Evolutionary conservation across 2,113 vertebrate species (phyloP).

Genomic region (Corythoichthys haematopterus): DNA sequence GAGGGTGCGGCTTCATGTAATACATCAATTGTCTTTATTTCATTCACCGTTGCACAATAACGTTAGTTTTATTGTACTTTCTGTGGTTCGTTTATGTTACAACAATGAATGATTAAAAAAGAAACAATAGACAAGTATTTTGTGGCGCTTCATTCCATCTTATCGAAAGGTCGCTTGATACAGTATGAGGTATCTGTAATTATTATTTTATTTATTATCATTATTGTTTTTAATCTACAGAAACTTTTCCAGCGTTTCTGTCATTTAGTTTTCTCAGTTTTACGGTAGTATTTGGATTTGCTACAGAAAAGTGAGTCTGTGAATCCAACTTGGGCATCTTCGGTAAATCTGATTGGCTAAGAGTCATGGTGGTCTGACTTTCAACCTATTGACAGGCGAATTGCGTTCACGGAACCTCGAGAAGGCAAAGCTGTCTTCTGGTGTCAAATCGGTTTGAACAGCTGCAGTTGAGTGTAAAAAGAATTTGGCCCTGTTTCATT

Average conservation of each 20-base stretch:
- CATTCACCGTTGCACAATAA: neutral
- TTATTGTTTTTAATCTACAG: neutral
- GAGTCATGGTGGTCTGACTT: constrained; percentile 69
- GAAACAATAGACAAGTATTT: neutral
- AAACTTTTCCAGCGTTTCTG: neutral
- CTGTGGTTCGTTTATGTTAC: neutral
- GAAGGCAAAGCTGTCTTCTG: constrained; percentile 61
- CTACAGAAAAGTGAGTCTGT: neutral
- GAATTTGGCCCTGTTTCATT: constrained; percentile 1
- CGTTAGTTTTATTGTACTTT: neutral
- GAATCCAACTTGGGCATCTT: constrained; percentile 34
- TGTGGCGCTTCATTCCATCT: neutral
- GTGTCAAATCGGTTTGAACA: constrained; percentile 39
- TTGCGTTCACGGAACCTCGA: constrained; percentile 5
- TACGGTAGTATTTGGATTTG: neutral
- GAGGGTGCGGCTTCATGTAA: constrained; percentile 47
- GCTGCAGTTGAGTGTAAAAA: neutral
- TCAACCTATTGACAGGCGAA: constrained; percentile 45
- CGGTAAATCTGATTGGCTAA: constrained; percentile 61
- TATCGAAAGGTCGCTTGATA: neutral
- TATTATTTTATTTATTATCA: neutral
- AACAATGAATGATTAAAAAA: neutral
- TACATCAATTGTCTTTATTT: neutral
- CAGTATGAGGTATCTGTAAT: neutral
- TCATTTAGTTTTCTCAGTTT: neutral